Base-by-base conservation (phyloP, 2,113 vertebrate species). In the Danionella cerebrum region DNA sequence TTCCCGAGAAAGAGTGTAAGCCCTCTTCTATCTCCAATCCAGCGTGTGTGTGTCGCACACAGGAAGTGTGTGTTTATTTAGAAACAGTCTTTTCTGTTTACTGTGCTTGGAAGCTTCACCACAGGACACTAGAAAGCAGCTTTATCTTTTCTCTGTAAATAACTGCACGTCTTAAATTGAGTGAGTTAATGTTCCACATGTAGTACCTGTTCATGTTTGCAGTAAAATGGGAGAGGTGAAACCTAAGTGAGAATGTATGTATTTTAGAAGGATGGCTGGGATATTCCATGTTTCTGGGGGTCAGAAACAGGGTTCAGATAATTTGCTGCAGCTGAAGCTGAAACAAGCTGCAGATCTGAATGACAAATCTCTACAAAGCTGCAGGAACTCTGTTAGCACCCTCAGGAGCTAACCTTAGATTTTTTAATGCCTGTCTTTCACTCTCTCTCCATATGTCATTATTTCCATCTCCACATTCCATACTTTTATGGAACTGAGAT, bases 61-160 rank as follows among this genome's bases (percentile, higher is more conserved):
- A 87, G 85, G 85, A 89, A 85, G 77, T 69, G 72, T 66, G 77
- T 88, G 80, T 88, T 88, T 87, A 79, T 88, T 89, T 86, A 78
- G 81, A 78, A 66, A 71, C n/a, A 63, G 73, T 73, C 78, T 81
- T 72, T 68, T 72, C 72, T 87, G 85, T 86, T 87, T 85, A 86
- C 79, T 72, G 76, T 66, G 57, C 76, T 71, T 67, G 41, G 65
- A 70, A 57, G 67, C 44, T 66, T 65, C 54, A 55, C 67, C 9
- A 8, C 50, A 63, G 47, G 55, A 55, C 18, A 25, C 50, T 44
- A 55, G n/a, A 55, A 69, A 50, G 38, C 62, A 70, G 50, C 57
- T 67, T 35, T 38, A 27, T 35, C 14, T 42, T 45, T 65, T 65
- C 24, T 53, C 44, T 31, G 33, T 54, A 42, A 19, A n/a, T 53